phyloP scores from a whole-genome alignment of 1,140 invertebrate species.

The Lordiphosa stackelbergi region DNA sequence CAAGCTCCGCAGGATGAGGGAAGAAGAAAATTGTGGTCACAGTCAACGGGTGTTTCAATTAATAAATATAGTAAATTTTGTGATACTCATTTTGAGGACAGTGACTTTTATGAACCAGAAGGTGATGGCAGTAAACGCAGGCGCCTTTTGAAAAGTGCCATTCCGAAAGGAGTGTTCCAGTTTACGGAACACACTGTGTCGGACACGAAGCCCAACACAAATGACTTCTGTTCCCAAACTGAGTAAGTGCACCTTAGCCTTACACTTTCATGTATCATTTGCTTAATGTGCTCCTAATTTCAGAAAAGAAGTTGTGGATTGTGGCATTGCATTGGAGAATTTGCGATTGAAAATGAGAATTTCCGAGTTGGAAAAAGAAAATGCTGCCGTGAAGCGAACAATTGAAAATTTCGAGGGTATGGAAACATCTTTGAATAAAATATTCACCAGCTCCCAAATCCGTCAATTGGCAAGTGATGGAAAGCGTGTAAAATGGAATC shows the following conservation, averaged over 20 bases:
- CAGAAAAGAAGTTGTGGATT: not conserved
- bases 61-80: too few species aligned
- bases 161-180: too few species aligned
- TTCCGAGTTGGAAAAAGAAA: not conserved
- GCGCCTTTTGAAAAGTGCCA: too few species aligned
- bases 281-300: too few species aligned
- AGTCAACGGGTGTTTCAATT: too few species aligned
- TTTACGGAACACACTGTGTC: too few species aligned
- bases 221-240: not conserved
- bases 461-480: not conserved
- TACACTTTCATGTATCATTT: too few species aligned
- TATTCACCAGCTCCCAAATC: not conserved
- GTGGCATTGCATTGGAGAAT: not conserved
- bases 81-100: too few species aligned
- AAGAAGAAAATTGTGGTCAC: too few species aligned
- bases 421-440: not conserved
- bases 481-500: not conserved
- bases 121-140: too few species aligned
- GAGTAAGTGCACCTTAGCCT: not conserved
- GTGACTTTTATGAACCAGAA: too few species aligned
- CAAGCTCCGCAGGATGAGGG: too few species aligned
- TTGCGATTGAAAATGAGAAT: not conserved
- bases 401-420: not conserved
- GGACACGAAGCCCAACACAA: not conserved
- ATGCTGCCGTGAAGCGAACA: not conserved